Evolutionary conservation across 2,113 vertebrate genomes (phyloP), one percentile per base, ranked within the genome.

Genomic region (Scatophagus argus): DNA sequence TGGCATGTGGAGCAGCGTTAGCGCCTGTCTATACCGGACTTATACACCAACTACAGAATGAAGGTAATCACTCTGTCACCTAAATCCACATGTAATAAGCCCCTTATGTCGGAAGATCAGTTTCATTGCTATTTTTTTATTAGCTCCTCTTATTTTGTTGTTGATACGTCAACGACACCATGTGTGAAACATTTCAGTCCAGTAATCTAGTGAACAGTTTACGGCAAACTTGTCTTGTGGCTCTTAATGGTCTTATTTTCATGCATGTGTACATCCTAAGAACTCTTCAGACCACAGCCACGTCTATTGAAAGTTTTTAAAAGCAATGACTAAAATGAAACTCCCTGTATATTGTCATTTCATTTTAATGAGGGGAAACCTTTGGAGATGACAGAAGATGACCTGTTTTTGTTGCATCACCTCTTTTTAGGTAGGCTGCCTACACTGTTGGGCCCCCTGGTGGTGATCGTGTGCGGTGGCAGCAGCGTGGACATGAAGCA

Each of bases 401-500:
- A 38, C 74, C 7, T 9, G 6, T 14, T 36, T n/a, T 23, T n/a
- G n/a, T 27, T 34, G 5, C 6, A 0, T 21, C 10, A 19, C 11
- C 11, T 27, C 23, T n/a, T 27, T 58, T 32, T 3, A 92, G 92
- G 93, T 19, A 89, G 81, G 0, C 90, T 95, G 43, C 85, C 89
- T 0, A 49, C 78, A 64, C 82, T 41, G 1, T 63, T 91, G 21
- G 89, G 82, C 64, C 89, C 93, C 43, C 88, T 96, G 77, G 72
- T 96, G 78, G 74, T 96, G 63, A 91, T 95, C 0, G 95, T 95
- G 59, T 96, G 95, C 2, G 94, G 95, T 2, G 95, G 95, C 82
- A 92, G 94, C 88, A 89, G 91, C 60, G 56, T 96, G n/a, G 85
- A 94, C 84, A 67, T 79, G 73, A 59, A 92, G 55, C 89, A 95